Percentiles rank a stretch among this genome's conserved stretches.
phyloP scores from a whole-genome alignment of 2,113 vertebrate genomes.

The Patagioenas fasciata region DNA sequence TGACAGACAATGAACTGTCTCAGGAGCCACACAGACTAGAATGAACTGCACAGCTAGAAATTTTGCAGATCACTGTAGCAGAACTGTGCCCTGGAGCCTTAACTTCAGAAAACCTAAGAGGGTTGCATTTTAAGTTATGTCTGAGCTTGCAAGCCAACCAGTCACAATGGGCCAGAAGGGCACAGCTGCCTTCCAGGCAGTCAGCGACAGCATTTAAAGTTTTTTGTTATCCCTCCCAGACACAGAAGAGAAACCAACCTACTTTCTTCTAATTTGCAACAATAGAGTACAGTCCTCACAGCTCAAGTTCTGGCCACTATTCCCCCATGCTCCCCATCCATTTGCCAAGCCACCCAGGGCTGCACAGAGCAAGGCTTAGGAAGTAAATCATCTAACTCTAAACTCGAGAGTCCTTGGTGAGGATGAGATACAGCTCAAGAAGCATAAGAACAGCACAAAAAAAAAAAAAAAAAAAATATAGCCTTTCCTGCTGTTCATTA shows the following conservation, averaged over 20 bases:
- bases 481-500: neutral
- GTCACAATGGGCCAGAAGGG: neutral
- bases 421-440: neutral
- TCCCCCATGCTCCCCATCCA: neutral
- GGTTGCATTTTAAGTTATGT: neutral
- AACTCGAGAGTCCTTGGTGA: neutral
- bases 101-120: neutral
- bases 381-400: neutral
- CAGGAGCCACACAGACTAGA: neutral
- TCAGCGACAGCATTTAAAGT: neutral
- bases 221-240: neutral
- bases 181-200: neutral
- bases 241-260: neutral
- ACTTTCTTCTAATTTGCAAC: neutral
- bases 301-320: neutral
- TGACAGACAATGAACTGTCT: constrained; percentile 25
- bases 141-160: neutral
- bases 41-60: neutral
- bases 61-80: neutral
- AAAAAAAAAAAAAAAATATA: neutral
- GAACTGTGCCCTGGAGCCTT: neutral
- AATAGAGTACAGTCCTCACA: neutral
- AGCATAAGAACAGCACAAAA: neutral
- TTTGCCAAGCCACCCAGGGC: neutral
- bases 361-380: fast-evolving